Percentiles rank a stretch among this genome's conserved stretches.
These are phyloP conservation scores for Noctua pronuba DNA, from an alignment of 2,888 invertebrate species.

Conservation along the genomic window DNA sequence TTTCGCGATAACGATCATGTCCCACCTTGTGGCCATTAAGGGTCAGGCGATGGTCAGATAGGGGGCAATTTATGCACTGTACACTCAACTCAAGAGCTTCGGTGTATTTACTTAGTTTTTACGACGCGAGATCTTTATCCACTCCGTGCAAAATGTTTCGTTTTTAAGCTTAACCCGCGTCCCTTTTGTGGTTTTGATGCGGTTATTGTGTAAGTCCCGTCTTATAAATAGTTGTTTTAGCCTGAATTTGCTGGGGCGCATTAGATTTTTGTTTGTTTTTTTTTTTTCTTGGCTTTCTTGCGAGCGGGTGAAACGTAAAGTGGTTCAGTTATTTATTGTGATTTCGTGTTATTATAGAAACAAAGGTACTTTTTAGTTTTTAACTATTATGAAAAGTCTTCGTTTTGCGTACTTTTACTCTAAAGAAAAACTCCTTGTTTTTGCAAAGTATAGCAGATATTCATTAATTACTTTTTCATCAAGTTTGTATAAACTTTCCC, in stretches of 20 bases:
- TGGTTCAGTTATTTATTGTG: neutral
- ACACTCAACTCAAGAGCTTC: constrained; percentile 84
- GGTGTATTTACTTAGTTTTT: constrained; percentile 85
- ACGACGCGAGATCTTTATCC: constrained; percentile 82
- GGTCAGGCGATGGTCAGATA: constrained; percentile 88
- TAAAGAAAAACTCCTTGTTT: constrained; percentile 4
- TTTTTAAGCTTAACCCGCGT: constrained; percentile 64
- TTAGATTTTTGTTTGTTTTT: constrained; percentile 29
- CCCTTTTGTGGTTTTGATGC: constrained; percentile 64
- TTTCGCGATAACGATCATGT: constrained; percentile 87
- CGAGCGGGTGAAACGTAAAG: neutral
- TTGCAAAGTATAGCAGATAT: constrained; percentile 19
- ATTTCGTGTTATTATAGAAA: neutral
- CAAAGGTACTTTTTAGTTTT: neutral
- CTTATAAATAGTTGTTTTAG: constrained; percentile 50
- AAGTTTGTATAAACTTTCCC: constrained; percentile 46
- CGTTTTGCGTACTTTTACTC: constrained; percentile 1
- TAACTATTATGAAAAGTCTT: neutral
- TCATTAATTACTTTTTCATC: constrained; percentile 52
- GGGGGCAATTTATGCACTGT: constrained; percentile 87
- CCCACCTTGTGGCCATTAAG: constrained; percentile 87
- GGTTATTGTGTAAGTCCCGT: constrained; percentile 61
- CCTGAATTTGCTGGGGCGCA: constrained; percentile 35
- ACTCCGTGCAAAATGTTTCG: constrained; percentile 79
- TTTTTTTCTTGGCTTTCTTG: constrained; percentile 1